Evolutionary conservation across 2,888 invertebrate species (phyloP), one percentile per base, ranked within the genome.

Genomic region (Tupiocoris notatus): DNA sequence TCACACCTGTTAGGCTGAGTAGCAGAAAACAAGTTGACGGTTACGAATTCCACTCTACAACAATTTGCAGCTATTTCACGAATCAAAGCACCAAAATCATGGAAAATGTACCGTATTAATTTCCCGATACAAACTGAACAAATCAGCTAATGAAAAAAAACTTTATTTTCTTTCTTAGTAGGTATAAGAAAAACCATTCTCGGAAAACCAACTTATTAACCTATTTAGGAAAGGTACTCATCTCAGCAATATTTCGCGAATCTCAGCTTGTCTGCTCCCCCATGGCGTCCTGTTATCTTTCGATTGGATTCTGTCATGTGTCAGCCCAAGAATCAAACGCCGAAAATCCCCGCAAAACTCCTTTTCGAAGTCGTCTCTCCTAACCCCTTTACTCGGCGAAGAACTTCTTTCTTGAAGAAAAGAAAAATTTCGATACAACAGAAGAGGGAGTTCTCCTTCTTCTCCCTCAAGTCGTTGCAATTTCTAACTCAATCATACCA

Each of bases 271-370:
- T n/a, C n/a, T n/a, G n/a, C 39, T 39, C 39, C 12, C 39, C 39
- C 3, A 7, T 12, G 39, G 39, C 39, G 6, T 39, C 12, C 39
- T 7, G 75, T 65, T 65, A 65, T 75, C 75, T 75, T 66, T 66
- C 75, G 75, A 75, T 75, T 75, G 75, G 65, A 64, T 75, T 75
- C 73, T 75, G 75, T 75, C 75, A 75, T 65, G 75, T 75, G 75
- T 75, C 75, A 75, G 65, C 64, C 65, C 75, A 75, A 75, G 75
- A 75, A 75, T 75, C 75, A 75, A 75, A 75, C 65, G 57, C 56
- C 65, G 57, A 58, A 63, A 75, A 75, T 75, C 22, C 65, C 65
- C 25, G 21, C 61, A 61, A 62, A 73, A 62, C 63, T 73, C 12
- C 39, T 39, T 39, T 62, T 63, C 73, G 20, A 39, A 20, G 62